Conservation (phyloP, 2,797 vertebrate species). For the Epinephelus coioides region DNA sequence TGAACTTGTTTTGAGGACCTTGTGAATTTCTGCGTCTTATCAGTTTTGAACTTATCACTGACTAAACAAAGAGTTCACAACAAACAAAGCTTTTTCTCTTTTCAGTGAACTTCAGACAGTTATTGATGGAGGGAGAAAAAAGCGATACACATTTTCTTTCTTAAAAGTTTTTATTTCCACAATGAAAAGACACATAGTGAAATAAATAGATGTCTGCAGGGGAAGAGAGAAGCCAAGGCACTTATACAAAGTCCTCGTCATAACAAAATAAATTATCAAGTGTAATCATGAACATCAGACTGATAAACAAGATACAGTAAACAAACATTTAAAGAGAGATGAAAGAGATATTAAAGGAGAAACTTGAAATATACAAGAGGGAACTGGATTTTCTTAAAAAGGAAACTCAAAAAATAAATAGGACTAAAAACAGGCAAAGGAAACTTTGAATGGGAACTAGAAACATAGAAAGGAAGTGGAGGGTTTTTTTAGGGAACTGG, state of each 20-base stretch:
- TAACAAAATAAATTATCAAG: neutral
- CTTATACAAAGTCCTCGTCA: neutral
- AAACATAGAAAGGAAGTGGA: neutral
- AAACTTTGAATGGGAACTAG: neutral
- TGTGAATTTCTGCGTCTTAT: neutral
- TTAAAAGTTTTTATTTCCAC: neutral
- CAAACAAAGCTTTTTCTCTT: no score
- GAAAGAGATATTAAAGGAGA: neutral
- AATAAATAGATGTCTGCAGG: no score
- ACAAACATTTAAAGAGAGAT: neutral
- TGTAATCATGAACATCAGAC: neutral
- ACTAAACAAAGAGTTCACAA: no score
- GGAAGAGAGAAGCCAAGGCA: neutral
- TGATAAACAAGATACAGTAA: neutral
- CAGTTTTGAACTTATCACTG: neutral
- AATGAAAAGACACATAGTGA: neutral
- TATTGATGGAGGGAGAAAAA: neutral
- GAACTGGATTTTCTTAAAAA: no score
- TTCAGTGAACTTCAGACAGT: no score
- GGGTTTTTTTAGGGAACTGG: no score
- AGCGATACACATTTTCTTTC: neutral
- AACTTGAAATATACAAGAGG: neutral
- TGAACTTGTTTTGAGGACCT: constrained; percentile 16
- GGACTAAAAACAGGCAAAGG: neutral
- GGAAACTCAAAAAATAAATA: neutral